These are phyloP conservation scores for Melieria picta DNA, from an alignment of 2,888 invertebrate genomes.

Conservation along the genomic window DNA sequence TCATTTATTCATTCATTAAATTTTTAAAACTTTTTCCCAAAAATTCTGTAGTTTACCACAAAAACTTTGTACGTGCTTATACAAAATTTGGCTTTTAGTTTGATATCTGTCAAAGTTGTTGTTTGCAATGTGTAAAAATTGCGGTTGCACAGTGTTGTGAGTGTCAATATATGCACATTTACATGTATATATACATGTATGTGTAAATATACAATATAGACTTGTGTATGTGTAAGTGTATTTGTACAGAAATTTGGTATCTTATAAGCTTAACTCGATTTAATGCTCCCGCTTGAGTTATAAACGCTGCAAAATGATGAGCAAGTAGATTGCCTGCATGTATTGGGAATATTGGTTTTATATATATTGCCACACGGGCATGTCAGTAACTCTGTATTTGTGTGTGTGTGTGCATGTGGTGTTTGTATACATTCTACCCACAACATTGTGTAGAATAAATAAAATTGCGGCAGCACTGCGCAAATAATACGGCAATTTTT, in stretches of 20 bases:
- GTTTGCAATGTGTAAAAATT: neutral
- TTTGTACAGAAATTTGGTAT: constrained; percentile 20
- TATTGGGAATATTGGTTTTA: constrained; percentile 54
- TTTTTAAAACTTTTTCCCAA: no score
- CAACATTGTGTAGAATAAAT: constrained; percentile 20
- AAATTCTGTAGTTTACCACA: no score
- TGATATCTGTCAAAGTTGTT: neutral
- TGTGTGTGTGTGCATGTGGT: constrained; percentile 34
- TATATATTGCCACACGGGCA: neutral
- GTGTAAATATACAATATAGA: constrained; percentile 50
- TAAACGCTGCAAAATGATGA: constrained; percentile 60
- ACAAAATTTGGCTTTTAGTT: neutral
- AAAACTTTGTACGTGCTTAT: constrained; percentile 15
- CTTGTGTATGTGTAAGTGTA: constrained; percentile 13
- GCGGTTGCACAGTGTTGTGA: neutral
- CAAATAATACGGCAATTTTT: no score
- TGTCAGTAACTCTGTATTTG: neutral
- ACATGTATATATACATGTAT: neutral
- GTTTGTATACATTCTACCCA: constrained; percentile 12
- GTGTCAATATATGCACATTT: neutral
- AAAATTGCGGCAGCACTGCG: constrained; percentile 20
- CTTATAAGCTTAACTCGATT: constrained; percentile 61
- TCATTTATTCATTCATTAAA: no score
- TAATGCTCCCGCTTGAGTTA: constrained; percentile 60
- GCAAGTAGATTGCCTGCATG: constrained; percentile 60